These are phyloP conservation scores for Xestoiulus laeticollis DNA, from an alignment of 2,888 invertebrate genomes.

Conservation along the genomic window DNA sequence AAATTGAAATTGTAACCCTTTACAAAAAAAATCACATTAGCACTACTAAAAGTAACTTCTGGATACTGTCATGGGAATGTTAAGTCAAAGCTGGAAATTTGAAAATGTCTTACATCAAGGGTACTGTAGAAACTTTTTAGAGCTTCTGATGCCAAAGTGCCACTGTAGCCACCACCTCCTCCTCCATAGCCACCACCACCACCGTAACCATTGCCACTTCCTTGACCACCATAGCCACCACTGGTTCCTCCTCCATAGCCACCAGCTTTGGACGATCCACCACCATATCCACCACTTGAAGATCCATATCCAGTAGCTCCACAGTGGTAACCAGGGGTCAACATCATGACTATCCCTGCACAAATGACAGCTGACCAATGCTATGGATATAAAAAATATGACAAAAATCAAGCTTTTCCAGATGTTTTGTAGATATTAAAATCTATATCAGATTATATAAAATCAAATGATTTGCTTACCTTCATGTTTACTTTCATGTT, in stretches of 20 bases:
- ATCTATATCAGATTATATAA: too few species aligned
- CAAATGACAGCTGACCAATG: background rate
- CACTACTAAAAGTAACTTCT: background rate
- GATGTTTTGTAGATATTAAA: too few species aligned
- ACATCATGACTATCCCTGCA: background rate
- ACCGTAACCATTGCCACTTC: too few species aligned
- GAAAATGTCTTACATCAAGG: slow-evolving; percentile 48
- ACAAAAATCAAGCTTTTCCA: too few species aligned
- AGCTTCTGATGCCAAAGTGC: slow-evolving; percentile 40
- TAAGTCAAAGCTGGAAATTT: background rate
- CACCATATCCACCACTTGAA: slow-evolving; percentile 23
- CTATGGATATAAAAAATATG: too few species aligned
- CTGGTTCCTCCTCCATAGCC: background rate
- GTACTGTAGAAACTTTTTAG: slow-evolving; percentile 50
- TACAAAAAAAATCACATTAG: background rate
- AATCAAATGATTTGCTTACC: too few species aligned
- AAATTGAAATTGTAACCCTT: slow-evolving; percentile 80
- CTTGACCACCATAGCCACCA: background rate
- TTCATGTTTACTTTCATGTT: too few species aligned
- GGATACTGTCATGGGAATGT: background rate
- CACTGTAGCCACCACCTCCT: background rate
- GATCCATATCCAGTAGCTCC: background rate
- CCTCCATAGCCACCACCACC: slow-evolving; percentile 13
- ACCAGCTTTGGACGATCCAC: background rate
- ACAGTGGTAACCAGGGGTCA: background rate